Evolutionary conservation across 92 coral and sea anemone species (phyloP).

Genomic region (Micromussa lordhowensis): DNA sequence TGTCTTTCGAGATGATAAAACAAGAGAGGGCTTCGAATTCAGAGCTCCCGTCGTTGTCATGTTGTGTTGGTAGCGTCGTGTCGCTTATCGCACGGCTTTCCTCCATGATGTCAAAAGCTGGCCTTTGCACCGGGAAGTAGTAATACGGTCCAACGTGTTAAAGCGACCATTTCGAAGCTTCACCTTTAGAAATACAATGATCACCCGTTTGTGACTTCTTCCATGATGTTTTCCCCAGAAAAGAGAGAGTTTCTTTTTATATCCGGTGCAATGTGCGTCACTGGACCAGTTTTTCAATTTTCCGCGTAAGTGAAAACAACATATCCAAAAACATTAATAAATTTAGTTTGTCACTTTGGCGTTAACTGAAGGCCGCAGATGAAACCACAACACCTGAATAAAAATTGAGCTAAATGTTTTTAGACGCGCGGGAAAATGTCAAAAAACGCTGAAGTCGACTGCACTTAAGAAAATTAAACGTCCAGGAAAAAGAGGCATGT

Average conservation of each 20-base stretch:
- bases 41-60: not conserved
- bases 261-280: constrained; percentile 27
- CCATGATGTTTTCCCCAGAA: not conserved
- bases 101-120: not conserved
- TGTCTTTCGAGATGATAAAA: constrained; percentile 69
- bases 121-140: not conserved
- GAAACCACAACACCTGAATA: not conserved
- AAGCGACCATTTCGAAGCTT: not conserved
- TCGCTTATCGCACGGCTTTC: not conserved
- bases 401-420: not conserved
- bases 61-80: not conserved
- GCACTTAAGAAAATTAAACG: not conserved
- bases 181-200: not conserved
- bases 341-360: not conserved
- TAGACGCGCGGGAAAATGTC: not conserved
- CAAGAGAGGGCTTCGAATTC: constrained; percentile 78
- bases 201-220: not conserved
- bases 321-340: not conserved
- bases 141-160: not conserved
- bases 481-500: not conserved
- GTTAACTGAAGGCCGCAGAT: not conserved
- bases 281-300: not conserved
- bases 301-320: not conserved
- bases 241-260: not conserved
- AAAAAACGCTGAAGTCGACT: not conserved